Evolutionary conservation across 2,888 invertebrate species (phyloP).

Genomic region (Aplocera efformata): DNA sequence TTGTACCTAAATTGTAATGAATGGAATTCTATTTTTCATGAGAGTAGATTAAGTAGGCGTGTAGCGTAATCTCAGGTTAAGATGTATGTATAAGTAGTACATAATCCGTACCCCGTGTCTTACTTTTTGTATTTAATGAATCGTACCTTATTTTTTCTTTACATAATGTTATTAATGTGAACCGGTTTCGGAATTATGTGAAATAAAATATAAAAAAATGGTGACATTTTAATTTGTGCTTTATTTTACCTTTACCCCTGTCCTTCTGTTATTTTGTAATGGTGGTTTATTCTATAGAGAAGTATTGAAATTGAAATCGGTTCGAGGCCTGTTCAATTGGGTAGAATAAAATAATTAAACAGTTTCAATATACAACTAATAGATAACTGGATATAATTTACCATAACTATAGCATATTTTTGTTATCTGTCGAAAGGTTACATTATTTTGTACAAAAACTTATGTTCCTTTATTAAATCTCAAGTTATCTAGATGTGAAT

Average conservation of each 20-base stretch:
- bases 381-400: too few species aligned
- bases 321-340: too few species aligned
- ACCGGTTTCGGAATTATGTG: constrained; percentile 63
- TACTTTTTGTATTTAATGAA: constrained; percentile 58
- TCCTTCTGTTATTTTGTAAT: too few species aligned
- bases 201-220: constrained; percentile 61
- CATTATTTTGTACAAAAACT: too few species aligned
- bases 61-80: constrained; percentile 58
- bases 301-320: too few species aligned
- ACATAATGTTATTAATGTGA: constrained; percentile 68
- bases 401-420: too few species aligned
- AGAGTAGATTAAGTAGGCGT: constrained; percentile 27
- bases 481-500: too few species aligned
- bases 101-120: constrained; percentile 45
- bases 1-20: constrained; percentile 31
- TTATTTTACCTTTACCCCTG: constrained; percentile 29
- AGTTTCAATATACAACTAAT: too few species aligned
- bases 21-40: constrained; percentile 25
- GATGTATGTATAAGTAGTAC: constrained; percentile 29
- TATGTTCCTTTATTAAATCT: too few species aligned
- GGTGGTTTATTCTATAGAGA: too few species aligned
- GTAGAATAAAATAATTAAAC: too few species aligned
- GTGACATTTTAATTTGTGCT: constrained; percentile 36
- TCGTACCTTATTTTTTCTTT: constrained; percentile 66
- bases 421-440: too few species aligned